Conservation (phyloP, 2,888 invertebrate genomes). For the Sarcophaga variegata region DNA sequence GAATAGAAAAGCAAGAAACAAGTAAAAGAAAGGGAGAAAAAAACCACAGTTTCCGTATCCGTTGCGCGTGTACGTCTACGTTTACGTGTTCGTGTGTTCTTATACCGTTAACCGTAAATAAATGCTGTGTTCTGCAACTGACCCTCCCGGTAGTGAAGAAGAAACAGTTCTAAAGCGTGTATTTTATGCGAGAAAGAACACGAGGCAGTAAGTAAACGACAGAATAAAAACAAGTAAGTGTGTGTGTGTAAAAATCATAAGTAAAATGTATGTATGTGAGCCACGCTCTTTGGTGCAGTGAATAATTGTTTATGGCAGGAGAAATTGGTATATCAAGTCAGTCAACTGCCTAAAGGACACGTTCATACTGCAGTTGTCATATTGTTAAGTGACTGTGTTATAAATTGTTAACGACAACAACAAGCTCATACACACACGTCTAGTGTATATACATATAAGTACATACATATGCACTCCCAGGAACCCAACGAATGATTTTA, state of each 20-base stretch:
- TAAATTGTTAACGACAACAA: conserved; percentile 7
- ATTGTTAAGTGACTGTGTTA: conserved; percentile 30
- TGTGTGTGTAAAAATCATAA: neutral
- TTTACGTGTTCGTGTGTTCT: neutral
- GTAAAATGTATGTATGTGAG: neutral
- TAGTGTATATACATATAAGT: too few species aligned
- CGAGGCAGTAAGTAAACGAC: neutral
- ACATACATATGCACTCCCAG: too few species aligned
- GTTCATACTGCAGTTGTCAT: conserved; percentile 43
- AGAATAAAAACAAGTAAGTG: neutral
- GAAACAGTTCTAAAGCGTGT: neutral
- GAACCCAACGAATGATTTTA: too few species aligned
- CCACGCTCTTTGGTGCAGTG: conserved; percentile 22
- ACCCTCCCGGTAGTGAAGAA: neutral
- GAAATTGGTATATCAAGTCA: conserved; percentile 25
- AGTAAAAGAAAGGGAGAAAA: neutral
- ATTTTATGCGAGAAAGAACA: neutral
- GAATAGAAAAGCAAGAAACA: neutral
- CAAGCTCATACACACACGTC: neutral
- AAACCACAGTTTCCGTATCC: conserved; percentile 21
- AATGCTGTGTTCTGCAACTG: neutral
- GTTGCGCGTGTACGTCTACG: neutral
- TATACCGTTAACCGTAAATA: neutral
- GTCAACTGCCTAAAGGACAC: conserved; percentile 38
- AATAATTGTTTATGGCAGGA: conserved; percentile 44